Base-by-base conservation (phyloP, 1,140 invertebrate genomes). In the Listronotus bonariensis region DNA sequence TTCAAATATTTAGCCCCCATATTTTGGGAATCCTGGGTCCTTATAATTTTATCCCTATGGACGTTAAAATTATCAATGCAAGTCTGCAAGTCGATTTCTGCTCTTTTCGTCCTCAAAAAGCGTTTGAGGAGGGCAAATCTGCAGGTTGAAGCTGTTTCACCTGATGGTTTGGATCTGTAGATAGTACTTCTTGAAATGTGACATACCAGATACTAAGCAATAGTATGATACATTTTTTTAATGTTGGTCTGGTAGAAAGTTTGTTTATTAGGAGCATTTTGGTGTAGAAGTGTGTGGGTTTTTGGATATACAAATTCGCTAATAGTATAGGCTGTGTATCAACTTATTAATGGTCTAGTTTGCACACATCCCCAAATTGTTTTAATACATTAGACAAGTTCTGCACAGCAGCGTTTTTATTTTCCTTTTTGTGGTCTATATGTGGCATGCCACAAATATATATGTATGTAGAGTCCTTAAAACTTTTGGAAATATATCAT, bases 1-100 rank as follows among this genome's bases (percentile, higher is more conserved):
- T 91, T 93, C 8, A 96, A 81, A 81, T 92, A 96, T 73, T 90
- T 91, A 10, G 93, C 95, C 20, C 95, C 94, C 83, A 93, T 87
- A 20, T 86, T 85, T 72, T 87, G 83, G 0, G 93, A 96, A 75
- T 96, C 93, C 70, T 92, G 87, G 0, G 93, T 96, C 59, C 91
- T 84, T 68, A 96, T 96, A 63, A 97, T 96, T 74, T 93, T 95
- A 77, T 93, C 91, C 67, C 84, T 84, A 77, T 92, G 92, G 34
- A 95, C 85, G 74, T 92, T 90, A 78, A 95, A 95, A 77, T 89
- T 90, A 15, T 90, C 85, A 41, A 79, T 75, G 59, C 77, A 79
- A 20, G 70, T 79, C 52, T 76, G 75, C 51, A 79, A 63, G 53
- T 79, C 77, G 38, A 77, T 72, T 40, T 78, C 77, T 26, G 63